Conservation (phyloP, 1,140 invertebrate species). For the Wiebesia pumilae region DNA sequence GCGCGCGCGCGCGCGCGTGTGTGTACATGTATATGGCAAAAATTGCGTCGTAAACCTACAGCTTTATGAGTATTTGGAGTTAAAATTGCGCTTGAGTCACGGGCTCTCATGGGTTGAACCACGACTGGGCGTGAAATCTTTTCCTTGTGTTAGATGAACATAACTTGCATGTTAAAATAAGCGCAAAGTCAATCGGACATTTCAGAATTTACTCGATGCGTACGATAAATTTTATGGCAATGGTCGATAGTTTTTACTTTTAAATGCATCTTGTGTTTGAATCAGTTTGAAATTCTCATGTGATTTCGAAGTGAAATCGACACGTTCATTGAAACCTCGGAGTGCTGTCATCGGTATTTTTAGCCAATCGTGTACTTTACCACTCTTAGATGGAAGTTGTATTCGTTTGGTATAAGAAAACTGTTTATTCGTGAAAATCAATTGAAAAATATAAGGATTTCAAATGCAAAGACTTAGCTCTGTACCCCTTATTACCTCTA, state of each 20-base stretch:
- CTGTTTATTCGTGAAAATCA: neutral
- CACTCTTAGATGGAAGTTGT: too few relatives aligned
- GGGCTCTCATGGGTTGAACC: neutral
- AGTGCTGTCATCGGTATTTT: neutral
- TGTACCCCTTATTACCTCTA: neutral
- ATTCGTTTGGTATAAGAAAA: neutral
- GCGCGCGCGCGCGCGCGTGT: too few relatives aligned
- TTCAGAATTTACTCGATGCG: neutral
- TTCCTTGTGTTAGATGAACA: neutral
- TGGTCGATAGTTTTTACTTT: neutral
- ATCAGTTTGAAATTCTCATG: neutral
- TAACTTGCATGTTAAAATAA: neutral
- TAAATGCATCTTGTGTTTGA: neutral
- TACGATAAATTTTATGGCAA: neutral
- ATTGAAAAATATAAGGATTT: neutral
- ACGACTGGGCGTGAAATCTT: neutral
- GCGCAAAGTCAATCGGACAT: neutral
- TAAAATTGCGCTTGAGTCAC: slow-evolving; percentile 3
- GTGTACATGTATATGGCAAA: neutral
- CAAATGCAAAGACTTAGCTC: neutral
- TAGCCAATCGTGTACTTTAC: neutral
- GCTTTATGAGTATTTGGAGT: slow-evolving; percentile 31
- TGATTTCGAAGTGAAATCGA: neutral
- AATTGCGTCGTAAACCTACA: slow-evolving; percentile 4
- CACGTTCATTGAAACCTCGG: neutral